These are phyloP conservation scores for Channa maculata DNA, from an alignment of 2,113 vertebrate species.

Conservation along the genomic window DNA sequence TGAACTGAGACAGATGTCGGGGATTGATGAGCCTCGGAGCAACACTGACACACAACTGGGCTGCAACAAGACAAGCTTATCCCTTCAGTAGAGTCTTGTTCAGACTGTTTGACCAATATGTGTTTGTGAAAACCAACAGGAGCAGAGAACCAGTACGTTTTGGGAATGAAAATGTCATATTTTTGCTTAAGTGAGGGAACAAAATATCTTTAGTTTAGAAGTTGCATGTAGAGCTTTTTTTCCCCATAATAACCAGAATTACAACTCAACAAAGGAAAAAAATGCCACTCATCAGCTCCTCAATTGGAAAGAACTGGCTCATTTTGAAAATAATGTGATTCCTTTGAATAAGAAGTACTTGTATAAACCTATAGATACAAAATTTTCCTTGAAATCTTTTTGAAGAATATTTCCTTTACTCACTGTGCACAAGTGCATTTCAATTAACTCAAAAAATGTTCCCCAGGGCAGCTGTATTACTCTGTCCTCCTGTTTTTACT, in stretches of 20 bases:
- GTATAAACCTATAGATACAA: background rate
- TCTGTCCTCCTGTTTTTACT: background rate
- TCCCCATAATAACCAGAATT: background rate
- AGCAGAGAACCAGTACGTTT: background rate
- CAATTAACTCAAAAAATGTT: conserved; percentile 6
- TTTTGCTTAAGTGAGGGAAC: background rate
- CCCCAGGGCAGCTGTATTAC: background rate
- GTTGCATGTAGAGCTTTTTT: background rate
- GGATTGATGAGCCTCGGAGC: conserved; percentile 73
- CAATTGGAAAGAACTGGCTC: background rate
- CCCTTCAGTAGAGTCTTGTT: conserved; percentile 37
- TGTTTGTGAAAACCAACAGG: conserved; percentile 21
- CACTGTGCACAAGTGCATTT: background rate
- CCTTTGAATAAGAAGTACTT: background rate
- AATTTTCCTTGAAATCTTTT: background rate
- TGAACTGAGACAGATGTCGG: conserved; percentile 74
- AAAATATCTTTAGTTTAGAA: background rate
- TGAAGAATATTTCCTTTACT: background rate
- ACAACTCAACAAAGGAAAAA: background rate
- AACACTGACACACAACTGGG: conserved; percentile 62
- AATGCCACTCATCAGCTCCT: background rate
- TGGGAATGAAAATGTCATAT: background rate
- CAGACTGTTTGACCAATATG: conserved; percentile 23
- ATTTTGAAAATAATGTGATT: background rate
- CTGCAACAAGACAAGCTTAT: conserved; percentile 50